Conservation (phyloP, 1,140 invertebrate species). For the Oscheius sp. region DNA sequence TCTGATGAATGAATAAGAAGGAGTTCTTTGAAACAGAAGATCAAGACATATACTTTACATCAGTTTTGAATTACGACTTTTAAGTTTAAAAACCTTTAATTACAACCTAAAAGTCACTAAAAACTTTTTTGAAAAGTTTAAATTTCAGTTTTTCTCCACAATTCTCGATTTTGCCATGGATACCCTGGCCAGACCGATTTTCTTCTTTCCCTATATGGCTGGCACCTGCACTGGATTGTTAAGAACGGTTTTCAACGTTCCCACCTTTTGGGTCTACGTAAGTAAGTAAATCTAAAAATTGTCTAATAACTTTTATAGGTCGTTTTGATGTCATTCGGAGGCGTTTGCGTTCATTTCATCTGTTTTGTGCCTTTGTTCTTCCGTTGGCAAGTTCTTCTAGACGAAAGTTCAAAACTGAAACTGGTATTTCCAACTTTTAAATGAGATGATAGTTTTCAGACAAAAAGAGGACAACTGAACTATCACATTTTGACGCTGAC, state of each 20-base stretch:
- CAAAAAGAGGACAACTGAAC: neutral
- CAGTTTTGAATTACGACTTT: no score
- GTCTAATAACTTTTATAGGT: no score
- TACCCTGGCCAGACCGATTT: neutral
- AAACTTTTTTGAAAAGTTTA: no score
- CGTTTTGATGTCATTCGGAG: neutral
- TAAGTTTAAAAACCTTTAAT: no score
- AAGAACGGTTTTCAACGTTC: neutral
- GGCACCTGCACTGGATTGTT: neutral
- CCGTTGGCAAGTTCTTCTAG: neutral
- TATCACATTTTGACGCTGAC: no score
- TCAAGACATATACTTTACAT: no score
- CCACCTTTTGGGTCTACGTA: neutral
- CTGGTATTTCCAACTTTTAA: neutral
- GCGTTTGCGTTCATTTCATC: neutral
- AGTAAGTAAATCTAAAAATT: no score
- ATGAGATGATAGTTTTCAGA: neutral
- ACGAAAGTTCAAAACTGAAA: neutral
- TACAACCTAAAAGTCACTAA: no score
- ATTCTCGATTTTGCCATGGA: neutral
- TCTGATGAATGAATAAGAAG: no score
- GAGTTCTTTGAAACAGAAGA: no score
- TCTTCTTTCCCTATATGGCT: slow-evolving; percentile 5
- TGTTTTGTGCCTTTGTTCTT: neutral
- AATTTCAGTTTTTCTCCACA: neutral